These are phyloP conservation scores for Acleris holmiana DNA, from an alignment of 2,888 invertebrate species.

Conservation along the genomic window DNA sequence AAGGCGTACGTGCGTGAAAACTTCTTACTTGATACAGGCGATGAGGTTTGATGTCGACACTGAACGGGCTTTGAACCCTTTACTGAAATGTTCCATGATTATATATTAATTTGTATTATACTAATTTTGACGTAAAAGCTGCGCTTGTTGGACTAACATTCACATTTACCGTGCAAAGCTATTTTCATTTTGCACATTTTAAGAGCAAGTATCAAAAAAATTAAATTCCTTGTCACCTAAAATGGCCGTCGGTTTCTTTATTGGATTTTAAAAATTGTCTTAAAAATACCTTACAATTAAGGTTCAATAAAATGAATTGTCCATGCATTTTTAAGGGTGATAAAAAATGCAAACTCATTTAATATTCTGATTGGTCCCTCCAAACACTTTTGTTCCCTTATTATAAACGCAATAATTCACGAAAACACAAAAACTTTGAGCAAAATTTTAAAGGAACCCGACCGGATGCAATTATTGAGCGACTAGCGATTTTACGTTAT, in stretches of 20 bases:
- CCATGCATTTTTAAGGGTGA: constrained; percentile 22
- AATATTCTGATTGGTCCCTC: constrained; percentile 39
- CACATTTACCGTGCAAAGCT: too few relatives aligned
- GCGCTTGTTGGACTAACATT: too few relatives aligned
- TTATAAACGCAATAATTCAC: constrained; percentile 60
- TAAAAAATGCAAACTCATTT: constrained; percentile 36
- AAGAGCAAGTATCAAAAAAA: not conserved
- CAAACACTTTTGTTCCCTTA: constrained; percentile 56
- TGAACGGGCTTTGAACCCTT: constrained; percentile 26
- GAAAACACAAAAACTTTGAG: constrained; percentile 57
- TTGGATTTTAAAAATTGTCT: not conserved
- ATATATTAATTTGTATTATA: not conserved
- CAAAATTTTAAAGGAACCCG: constrained; percentile 50
- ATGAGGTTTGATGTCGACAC: constrained; percentile 34
- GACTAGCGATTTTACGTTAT: not conserved
- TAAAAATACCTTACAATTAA: constrained; percentile 22
- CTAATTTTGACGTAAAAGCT: too few relatives aligned
- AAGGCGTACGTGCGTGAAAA: constrained; percentile 37
- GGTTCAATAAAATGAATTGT: constrained; percentile 29
- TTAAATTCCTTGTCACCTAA: constrained; percentile 1
- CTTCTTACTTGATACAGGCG: constrained; percentile 32
- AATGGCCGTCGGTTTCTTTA: not conserved
- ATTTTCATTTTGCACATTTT: not conserved
- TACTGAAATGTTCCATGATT: constrained; percentile 9
- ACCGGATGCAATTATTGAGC: constrained; percentile 38